Evolutionary conservation across 2,797 vertebrate species (phyloP).

Genomic region (Aselliscus stoliczkanus): DNA sequence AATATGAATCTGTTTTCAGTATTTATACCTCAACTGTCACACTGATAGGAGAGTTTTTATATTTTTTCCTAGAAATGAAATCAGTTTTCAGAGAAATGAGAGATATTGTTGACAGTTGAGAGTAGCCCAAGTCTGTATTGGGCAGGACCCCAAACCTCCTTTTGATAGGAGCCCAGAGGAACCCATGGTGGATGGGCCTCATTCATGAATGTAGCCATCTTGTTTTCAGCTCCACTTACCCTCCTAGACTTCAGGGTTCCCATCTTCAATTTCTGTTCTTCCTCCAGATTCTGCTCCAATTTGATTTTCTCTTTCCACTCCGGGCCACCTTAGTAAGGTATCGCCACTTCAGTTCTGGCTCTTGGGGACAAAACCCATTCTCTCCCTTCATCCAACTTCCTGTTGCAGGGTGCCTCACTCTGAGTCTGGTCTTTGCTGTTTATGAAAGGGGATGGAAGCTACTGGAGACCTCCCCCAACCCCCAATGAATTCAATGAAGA

Average conservation of each 20-base stretch:
- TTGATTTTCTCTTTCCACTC: neutral
- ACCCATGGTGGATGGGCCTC: neutral
- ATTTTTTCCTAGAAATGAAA: neutral
- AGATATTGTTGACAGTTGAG: neutral
- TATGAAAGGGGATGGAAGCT: neutral
- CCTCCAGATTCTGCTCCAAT: neutral
- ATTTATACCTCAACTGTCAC: conserved; percentile 25
- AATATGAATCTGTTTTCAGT: conserved; percentile 10
- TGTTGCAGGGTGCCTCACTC: neutral
- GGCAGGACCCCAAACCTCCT: neutral
- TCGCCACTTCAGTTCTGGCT: neutral
- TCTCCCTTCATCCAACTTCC: neutral
- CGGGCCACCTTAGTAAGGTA: neutral
- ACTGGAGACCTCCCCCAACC: neutral
- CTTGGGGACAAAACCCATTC: neutral
- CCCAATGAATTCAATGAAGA: neutral
- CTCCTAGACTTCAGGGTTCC: neutral
- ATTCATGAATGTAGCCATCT: neutral
- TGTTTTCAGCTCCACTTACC: neutral
- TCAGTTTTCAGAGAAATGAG: conserved; percentile 1
- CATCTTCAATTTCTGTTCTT: neutral
- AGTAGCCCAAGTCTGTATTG: neutral
- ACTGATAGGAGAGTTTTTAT: neutral
- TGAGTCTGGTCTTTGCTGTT: neutral
- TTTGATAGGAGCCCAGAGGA: neutral